These are phyloP conservation scores for Oscheius onirici DNA, from an alignment of 2,888 invertebrate genomes.

Conservation along the genomic window DNA sequence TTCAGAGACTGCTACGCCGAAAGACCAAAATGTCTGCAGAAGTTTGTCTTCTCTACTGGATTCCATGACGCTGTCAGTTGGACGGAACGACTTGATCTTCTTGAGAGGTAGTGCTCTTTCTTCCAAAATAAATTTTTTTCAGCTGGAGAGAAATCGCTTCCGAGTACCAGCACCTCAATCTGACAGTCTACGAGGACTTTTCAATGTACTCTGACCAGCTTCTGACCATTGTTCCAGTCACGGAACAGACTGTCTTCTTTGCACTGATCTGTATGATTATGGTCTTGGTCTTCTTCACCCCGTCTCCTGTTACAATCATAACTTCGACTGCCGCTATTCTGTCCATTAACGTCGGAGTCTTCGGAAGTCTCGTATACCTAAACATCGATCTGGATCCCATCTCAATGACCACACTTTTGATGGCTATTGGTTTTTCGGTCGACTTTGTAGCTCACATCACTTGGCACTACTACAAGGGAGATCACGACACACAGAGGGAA, in stretches of 20 bases:
- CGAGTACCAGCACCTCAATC: slow-evolving; percentile 66
- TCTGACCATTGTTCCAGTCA: slow-evolving; percentile 69
- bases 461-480: slow-evolving; percentile 71
- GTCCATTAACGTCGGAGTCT: slow-evolving; percentile 69
- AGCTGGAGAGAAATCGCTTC: slow-evolving; percentile 65
- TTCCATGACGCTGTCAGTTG: slow-evolving; percentile 70
- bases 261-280: slow-evolving; percentile 70
- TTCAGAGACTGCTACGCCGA: slow-evolving; percentile 68
- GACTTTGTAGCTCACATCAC: slow-evolving; percentile 70
- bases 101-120: slow-evolving; percentile 2
- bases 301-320: slow-evolving; percentile 64
- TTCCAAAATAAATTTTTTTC: background rate
- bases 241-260: slow-evolving; percentile 66
- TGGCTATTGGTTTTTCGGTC: slow-evolving; percentile 71
- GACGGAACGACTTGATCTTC: slow-evolving; percentile 43
- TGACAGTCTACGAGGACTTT: slow-evolving; percentile 71
- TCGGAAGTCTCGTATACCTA: slow-evolving; percentile 66
- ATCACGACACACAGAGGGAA: slow-evolving; percentile 56
- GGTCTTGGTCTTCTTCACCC: slow-evolving; percentile 69
- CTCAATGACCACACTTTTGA: slow-evolving; percentile 64
- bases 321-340: slow-evolving; percentile 65
- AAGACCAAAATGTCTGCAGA: slow-evolving; percentile 65
- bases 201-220: slow-evolving; percentile 70
- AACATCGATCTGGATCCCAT: slow-evolving; percentile 70
- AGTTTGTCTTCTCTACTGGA: slow-evolving; percentile 71